A percentile compares a stretch with the other conserved stretches of the same genome.
phyloP scores from a whole-genome alignment of 2,113 vertebrate species.

The Callocephalon fimbriatum region DNA sequence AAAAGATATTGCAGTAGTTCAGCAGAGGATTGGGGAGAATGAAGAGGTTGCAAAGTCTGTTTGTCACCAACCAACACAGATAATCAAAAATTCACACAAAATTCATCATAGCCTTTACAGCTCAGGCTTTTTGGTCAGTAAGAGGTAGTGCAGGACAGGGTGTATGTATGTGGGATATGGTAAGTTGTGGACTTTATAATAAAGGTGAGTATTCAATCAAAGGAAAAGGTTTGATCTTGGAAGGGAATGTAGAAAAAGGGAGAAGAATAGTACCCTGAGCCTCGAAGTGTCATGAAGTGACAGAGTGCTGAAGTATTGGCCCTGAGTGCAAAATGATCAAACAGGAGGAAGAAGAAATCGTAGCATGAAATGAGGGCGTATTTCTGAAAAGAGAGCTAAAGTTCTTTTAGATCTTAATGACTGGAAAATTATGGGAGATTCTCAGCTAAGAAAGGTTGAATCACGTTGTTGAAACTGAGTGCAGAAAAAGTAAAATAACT shows the following conservation, averaged over 20 bases:
- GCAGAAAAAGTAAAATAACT: neutral
- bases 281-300: neutral
- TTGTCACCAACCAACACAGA: neutral
- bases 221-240: neutral
- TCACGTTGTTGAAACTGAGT: neutral
- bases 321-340: neutral
- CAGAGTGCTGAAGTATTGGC: neutral
- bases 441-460: neutral
- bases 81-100: neutral
- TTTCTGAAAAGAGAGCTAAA: neutral
- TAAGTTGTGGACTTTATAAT: neutral
- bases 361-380: neutral
- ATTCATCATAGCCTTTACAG: neutral
- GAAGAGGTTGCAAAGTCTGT: neutral
- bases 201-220: neutral
- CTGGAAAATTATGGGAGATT: neutral
- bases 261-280: neutral
- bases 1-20: neutral
- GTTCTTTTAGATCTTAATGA: neutral
- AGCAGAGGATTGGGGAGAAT: neutral
- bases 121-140: neutral
- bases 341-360: neutral
- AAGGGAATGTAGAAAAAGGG: neutral
- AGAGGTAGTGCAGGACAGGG: neutral
- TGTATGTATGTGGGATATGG: accelerated